A percentile compares a stretch with the other conserved stretches of the same genome.
Evolutionary conservation across 1,140 invertebrate species (phyloP).

Genomic region (Orius laevigatus): DNA sequence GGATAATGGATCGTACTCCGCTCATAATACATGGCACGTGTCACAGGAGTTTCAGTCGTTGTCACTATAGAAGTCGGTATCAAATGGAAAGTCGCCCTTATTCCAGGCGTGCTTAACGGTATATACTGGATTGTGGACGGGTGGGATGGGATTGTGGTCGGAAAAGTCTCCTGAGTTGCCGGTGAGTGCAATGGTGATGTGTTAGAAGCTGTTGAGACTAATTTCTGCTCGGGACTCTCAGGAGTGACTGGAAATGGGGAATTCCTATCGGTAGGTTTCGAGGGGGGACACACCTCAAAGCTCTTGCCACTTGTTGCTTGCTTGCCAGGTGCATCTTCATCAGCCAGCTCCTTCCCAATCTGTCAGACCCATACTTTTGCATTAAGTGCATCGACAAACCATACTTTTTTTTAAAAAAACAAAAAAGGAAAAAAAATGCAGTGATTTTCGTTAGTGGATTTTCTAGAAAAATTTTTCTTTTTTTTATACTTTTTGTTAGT

Average conservation of each 20-base stretch:
- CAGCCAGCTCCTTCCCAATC: slow-evolving; percentile 9
- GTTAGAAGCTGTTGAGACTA: slow-evolving; percentile 20
- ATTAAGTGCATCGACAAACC: slow-evolving; percentile 5
- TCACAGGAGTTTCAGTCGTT: slow-evolving; percentile 6
- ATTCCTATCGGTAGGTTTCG: slow-evolving; percentile 20
- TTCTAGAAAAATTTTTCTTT: too few relatives aligned
- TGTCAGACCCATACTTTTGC: slow-evolving; percentile 8
- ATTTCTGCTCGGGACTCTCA: slow-evolving; percentile 23
- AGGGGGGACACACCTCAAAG: slow-evolving; percentile 19
- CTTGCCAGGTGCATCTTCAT: slow-evolving; percentile 8
- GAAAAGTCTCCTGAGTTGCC: slow-evolving; percentile 19
- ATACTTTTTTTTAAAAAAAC: too few relatives aligned
- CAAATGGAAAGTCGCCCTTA: slow-evolving; percentile 18
- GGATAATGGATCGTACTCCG: slow-evolving; percentile 23
- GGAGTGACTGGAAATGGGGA: slow-evolving; percentile 3
- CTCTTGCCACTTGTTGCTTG: slow-evolving; percentile 9
- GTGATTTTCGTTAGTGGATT: too few relatives aligned
- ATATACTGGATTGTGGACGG: slow-evolving; percentile 23
- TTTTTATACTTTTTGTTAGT: too few relatives aligned
- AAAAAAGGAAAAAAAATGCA: too few relatives aligned
- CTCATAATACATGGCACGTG: slow-evolving; percentile 21
- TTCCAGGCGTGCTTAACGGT: slow-evolving; percentile 15
- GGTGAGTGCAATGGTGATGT: slow-evolving; percentile 15
- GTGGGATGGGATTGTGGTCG: slow-evolving; percentile 22
- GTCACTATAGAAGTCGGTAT: slow-evolving; percentile 16